phyloP scores from a whole-genome alignment of 2,797 vertebrate species.

The Garrulus glandarius region DNA sequence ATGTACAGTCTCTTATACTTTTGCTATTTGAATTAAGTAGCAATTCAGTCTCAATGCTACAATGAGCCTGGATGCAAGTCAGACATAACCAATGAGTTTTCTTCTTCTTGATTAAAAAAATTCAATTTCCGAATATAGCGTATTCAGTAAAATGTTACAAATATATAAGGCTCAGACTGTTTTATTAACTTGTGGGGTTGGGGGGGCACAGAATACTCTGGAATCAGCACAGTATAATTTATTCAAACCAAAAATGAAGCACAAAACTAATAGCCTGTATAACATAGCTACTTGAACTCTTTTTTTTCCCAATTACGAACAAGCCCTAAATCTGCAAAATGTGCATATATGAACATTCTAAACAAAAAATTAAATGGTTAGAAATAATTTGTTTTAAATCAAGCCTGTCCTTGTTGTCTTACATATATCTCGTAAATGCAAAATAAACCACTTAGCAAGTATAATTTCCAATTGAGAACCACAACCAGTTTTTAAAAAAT shows the following conservation, averaged over 20 bases:
- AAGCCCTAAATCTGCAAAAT: neutral
- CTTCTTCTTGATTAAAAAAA: neutral
- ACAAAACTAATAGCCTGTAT: neutral
- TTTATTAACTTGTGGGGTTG: neutral
- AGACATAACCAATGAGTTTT: neutral
- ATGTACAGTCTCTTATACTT: neutral
- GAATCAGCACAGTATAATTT: neutral
- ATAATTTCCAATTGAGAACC: neutral
- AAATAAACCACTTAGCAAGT: neutral
- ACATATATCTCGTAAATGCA: neutral
- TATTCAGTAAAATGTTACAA: neutral
- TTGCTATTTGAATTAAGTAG: neutral
- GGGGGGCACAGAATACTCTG: neutral
- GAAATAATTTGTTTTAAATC: neutral
- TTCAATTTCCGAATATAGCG: neutral
- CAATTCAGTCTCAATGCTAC: neutral
- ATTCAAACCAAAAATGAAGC: neutral
- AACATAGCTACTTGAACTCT: neutral
- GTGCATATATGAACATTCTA: neutral
- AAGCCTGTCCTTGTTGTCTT: neutral
- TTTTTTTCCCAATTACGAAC: neutral
- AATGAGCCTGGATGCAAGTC: neutral
- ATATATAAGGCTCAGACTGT: neutral
- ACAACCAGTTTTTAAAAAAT: accelerated
- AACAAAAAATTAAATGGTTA: neutral